Percentiles rank a stretch among this genome's conserved stretches.
These are phyloP conservation scores for Pyrochroa serraticornis DNA, from an alignment of 2,888 invertebrate species.

Conservation along the genomic window DNA sequence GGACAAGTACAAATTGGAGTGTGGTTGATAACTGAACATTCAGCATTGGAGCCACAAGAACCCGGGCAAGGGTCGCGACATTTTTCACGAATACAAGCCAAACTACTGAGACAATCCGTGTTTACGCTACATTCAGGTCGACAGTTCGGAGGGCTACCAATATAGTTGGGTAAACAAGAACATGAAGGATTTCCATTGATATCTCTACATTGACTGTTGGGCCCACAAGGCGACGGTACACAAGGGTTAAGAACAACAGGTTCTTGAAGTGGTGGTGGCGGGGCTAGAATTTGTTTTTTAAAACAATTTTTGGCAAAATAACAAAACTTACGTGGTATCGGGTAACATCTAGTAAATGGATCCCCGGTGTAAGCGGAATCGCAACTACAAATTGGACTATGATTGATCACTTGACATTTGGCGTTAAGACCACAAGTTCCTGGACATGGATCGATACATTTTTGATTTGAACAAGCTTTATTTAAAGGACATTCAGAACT, in stretches of 20 bases:
- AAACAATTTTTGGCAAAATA: too few species aligned
- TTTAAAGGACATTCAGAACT: slow-evolving; percentile 75
- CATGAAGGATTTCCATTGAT: slow-evolving; percentile 64
- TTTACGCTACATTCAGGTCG: slow-evolving; percentile 75
- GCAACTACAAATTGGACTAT: slow-evolving; percentile 57
- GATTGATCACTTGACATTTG: slow-evolving; percentile 75
- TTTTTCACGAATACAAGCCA: slow-evolving; percentile 74
- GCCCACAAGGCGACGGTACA: slow-evolving; percentile 74
- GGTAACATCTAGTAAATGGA: too few species aligned
- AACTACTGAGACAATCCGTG: slow-evolving; percentile 70
- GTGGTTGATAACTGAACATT: slow-evolving; percentile 77
- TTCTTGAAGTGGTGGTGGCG: too few species aligned
- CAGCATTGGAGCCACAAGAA: slow-evolving; percentile 72
- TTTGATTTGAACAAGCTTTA: slow-evolving; percentile 75
- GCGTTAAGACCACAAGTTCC: slow-evolving; percentile 77
- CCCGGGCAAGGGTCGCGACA: slow-evolving; percentile 77
- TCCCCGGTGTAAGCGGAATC: too few species aligned
- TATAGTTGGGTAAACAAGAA: slow-evolving; percentile 69
- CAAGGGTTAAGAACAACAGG: slow-evolving; percentile 62
- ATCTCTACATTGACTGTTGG: slow-evolving; percentile 74
- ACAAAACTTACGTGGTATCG: slow-evolving; percentile 52
- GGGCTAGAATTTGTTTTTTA: too few species aligned
- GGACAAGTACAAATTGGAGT: slow-evolving; percentile 73
- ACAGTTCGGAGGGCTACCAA: slow-evolving; percentile 72
- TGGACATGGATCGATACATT: slow-evolving; percentile 79